These are phyloP conservation scores for Aphelenchoides fujianensis DNA, from an alignment of 1,140 invertebrate species.

Conservation along the genomic window DNA sequence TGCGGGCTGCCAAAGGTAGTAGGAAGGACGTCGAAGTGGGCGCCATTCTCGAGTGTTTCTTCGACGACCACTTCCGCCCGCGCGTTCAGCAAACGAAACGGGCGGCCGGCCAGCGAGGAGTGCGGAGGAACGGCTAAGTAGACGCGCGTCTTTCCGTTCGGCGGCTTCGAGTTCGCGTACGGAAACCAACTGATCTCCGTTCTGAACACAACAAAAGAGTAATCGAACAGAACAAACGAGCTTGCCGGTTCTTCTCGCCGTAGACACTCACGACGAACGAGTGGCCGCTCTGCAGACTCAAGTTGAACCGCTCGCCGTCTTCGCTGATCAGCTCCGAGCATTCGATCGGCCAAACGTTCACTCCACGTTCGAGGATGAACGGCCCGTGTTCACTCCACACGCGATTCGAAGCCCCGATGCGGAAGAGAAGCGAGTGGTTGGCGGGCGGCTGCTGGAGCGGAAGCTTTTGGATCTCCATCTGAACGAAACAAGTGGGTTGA, in stretches of 20 bases:
- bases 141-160: constrained; percentile 53
- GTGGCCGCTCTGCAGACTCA: constrained; percentile 21
- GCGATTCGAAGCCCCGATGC: constrained; percentile 33
- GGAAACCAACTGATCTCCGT: constrained; percentile 32
- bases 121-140: constrained; percentile 48
- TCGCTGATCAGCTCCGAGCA: constrained; percentile 26
- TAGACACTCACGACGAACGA: constrained; percentile 39
- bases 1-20: constrained; percentile 42
- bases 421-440: constrained; percentile 40
- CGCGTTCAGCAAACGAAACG: constrained; percentile 37
- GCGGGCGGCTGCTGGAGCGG: constrained; percentile 33
- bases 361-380: constrained; percentile 15
- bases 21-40: constrained; percentile 47
- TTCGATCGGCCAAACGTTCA: constrained; percentile 40
- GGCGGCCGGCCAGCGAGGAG: constrained; percentile 30
- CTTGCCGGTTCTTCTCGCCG: constrained; percentile 13
- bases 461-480: constrained; percentile 39
- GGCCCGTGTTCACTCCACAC: constrained; percentile 20
- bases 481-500: not conserved
- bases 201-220: not conserved
- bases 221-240: constrained; percentile 4
- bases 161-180: constrained; percentile 50
- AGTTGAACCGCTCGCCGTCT: constrained; percentile 12
- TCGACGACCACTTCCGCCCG: constrained; percentile 26
- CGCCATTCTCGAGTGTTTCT: constrained; percentile 33